phyloP scores from a whole-genome alignment of 30 jellyfish, hydroid and myxozoan genomes.

The Aurelia coerulea region DNA sequence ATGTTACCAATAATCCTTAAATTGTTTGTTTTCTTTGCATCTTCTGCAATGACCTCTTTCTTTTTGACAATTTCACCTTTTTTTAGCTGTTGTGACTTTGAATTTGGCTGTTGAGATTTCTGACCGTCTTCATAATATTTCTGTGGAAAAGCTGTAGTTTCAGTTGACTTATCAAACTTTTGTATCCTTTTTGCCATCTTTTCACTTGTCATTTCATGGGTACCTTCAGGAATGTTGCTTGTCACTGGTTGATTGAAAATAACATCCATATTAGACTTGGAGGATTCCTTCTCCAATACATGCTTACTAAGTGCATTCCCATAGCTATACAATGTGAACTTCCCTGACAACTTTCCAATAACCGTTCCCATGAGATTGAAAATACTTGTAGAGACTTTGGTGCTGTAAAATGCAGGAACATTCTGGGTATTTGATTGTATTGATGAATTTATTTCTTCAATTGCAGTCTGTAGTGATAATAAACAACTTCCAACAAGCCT shows the following conservation, averaged over 20 bases:
- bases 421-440: neutral
- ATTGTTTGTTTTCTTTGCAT: no score
- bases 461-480: slow-evolving; percentile 33
- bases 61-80: neutral
- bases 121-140: neutral
- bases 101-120: no score
- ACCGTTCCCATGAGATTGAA: slow-evolving; percentile 63
- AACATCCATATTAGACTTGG: neutral
- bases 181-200: neutral
- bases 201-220: neutral
- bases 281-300: neutral
- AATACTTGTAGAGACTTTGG: neutral
- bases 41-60: neutral
- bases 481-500: slow-evolving; percentile 57
- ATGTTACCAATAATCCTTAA: neutral
- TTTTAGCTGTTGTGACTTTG: neutral
- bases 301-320: slow-evolving; percentile 47
- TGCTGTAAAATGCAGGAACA: slow-evolving; percentile 25
- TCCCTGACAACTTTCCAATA: slow-evolving; percentile 26
- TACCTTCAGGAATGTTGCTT: neutral
- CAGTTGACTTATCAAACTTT: slow-evolving; percentile 10
- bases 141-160: neutral
- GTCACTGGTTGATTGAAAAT: neutral
- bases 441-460: slow-evolving; percentile 24
- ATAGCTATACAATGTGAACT: slow-evolving; percentile 41